phyloP scores from a whole-genome alignment of 2,113 vertebrate genomes.

The Aptenodytes forsteri region DNA sequence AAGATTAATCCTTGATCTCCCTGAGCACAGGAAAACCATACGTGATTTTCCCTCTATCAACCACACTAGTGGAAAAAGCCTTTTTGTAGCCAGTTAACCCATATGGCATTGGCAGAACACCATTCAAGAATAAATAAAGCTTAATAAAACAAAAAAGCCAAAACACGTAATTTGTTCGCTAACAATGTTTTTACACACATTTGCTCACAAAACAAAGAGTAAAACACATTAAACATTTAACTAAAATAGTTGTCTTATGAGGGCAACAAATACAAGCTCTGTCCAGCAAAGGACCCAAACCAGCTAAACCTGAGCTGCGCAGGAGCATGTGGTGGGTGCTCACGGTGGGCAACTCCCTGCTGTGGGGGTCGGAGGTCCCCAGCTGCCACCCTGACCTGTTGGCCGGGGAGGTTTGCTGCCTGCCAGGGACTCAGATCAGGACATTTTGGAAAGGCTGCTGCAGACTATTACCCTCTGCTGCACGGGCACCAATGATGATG shows the following conservation, averaged over 20 bases:
- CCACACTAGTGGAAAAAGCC: background rate
- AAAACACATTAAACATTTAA: background rate
- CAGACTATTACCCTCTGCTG: background rate
- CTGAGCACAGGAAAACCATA: background rate
- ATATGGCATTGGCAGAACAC: background rate
- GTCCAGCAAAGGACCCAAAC: background rate
- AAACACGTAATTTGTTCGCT: background rate
- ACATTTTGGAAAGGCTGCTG: background rate
- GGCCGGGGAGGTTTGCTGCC: background rate
- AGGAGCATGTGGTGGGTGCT: background rate
- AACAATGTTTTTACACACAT: background rate
- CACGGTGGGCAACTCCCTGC: background rate
- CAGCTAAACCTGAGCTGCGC: rapidly evolving
- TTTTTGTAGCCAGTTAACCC: background rate
- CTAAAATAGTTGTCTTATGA: background rate
- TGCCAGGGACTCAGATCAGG: background rate
- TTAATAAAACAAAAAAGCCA: background rate
- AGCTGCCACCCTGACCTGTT: background rate
- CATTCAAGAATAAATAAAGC: background rate
- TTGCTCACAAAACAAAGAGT: background rate
- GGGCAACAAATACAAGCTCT: background rate
- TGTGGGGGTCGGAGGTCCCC: rapidly evolving
- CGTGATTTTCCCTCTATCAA: background rate
- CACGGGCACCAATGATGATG: rapidly evolving
- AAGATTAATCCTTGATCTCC: background rate